Percentiles rank a stretch among this genome's conserved stretches.
Evolutionary conservation across 2,888 invertebrate species (phyloP).

Genomic region (Elysia crispata): DNA sequence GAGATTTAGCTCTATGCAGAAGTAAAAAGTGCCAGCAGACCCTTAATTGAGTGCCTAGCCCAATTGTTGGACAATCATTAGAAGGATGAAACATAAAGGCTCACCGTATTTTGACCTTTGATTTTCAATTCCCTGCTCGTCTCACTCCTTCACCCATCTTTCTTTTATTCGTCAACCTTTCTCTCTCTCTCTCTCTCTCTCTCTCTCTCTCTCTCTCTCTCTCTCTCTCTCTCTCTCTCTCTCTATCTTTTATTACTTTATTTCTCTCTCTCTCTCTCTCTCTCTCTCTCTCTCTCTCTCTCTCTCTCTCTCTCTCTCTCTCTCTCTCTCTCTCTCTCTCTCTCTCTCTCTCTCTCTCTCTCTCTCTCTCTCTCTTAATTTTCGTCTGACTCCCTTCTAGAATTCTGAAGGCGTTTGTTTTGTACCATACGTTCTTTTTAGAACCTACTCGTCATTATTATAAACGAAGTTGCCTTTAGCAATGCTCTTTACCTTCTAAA

Average conservation of each 20-base stretch:
- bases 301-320: not conserved
- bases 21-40: too few species aligned
- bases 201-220: constrained; percentile 35
- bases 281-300: constrained; percentile 23
- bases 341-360: constrained; percentile 5
- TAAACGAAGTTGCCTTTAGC: too few species aligned
- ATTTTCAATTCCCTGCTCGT: constrained; percentile 2
- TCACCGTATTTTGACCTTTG: too few species aligned
- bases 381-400: not conserved
- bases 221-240: not conserved
- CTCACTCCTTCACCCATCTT: not conserved
- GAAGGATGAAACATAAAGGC: too few species aligned
- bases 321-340: not conserved
- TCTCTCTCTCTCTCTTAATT: not conserved
- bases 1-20: too few species aligned
- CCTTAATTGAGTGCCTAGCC: too few species aligned
- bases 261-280: constrained; percentile 48
- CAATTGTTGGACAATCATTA: not conserved
- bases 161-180: not conserved
- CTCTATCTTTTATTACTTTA: constrained; percentile 1
- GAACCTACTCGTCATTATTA: too few species aligned
- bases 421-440: too few species aligned
- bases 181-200: constrained; percentile 28
- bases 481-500: too few species aligned
- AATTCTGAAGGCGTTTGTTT: too few species aligned